Base-by-base conservation (phyloP, 1,140 invertebrate species). In the Heliconius melpomene region DNA sequence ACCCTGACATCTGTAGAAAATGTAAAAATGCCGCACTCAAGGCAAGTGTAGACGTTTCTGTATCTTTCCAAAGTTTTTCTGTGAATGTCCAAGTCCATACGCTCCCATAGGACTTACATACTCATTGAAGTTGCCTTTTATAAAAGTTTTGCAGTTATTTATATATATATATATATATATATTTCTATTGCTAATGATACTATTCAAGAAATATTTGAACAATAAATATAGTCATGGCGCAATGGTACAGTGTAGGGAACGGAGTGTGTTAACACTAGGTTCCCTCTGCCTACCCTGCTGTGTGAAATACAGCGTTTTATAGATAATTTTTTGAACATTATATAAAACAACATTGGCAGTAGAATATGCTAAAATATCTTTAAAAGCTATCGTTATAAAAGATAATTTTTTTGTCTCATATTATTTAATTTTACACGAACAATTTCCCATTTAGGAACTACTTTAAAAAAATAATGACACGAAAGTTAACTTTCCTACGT, bases 81-180 rank as follows among this genome's bases (percentile, higher is more conserved):
- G 60, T 66, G 60, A 66, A 66, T 66, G 60, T 66, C 60, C 60
- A 66, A 66, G 26, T 66, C 60, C 60, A 29, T 66, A 29, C 60
- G 23, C 60, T 66, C 60, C 60, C 60, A 66, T 66, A 66, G 60
- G 60, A 66, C 60, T 66, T 11, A 66, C 13, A 29, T 66, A 66
- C 60, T 57, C n/a, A 57, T 57, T 29, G 26, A 66, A 66, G 60
- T 29, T 66, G 60, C 6, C 60, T 66, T 66, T 66, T 66, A 66
- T n/a, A 66, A 16, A 52, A 66, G 20, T 66, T 16, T 66, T 29
- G 7, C 5, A 29, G 23, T 66, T 66, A 66, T 66, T 26, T 66
- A 29, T 16, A 26, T 60, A 26, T n/a, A 29, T 66, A 1, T 66
- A 29, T 16, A 26, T 60, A 26, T n/a, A 29, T 66, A 1, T 29